Conservation (phyloP, 1,140 invertebrate species). For the Babylonia areolata region DNA sequence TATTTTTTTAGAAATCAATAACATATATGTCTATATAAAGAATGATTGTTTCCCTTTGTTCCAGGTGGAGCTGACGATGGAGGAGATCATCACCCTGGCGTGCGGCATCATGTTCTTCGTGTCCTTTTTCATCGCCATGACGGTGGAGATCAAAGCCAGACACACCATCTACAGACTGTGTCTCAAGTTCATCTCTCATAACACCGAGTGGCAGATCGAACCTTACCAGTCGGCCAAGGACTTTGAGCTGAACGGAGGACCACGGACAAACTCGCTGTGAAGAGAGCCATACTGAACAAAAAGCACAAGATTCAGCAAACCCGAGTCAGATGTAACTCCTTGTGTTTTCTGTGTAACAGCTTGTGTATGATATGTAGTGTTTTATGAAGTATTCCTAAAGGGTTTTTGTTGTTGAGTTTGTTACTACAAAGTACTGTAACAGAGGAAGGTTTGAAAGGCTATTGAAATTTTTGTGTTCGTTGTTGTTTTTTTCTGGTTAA, state of each 20-base stretch:
- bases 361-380: too few relatives aligned
- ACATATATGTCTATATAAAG: too few relatives aligned
- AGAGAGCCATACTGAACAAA: too few relatives aligned
- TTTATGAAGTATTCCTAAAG: not conserved
- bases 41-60: not conserved
- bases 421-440: not conserved
- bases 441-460: not conserved
- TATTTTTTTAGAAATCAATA: too few relatives aligned
- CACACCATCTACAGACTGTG: conserved; percentile 78
- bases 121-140: conserved; percentile 80
- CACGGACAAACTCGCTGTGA: not conserved
- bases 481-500: not conserved
- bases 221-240: conserved; percentile 76
- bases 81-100: conserved; percentile 78
- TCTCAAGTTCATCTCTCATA: conserved; percentile 77
- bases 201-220: conserved; percentile 79
- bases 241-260: not conserved
- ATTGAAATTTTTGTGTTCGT: not conserved
- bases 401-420: not conserved
- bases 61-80: conserved; percentile 75
- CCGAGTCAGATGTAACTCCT: too few relatives aligned
- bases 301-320: too few relatives aligned
- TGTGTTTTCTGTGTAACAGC: too few relatives aligned
- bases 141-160: conserved; percentile 79
- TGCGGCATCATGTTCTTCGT: conserved; percentile 80